Conservation (phyloP, 1,140 invertebrate species). For the Bombus sylvicola region DNA sequence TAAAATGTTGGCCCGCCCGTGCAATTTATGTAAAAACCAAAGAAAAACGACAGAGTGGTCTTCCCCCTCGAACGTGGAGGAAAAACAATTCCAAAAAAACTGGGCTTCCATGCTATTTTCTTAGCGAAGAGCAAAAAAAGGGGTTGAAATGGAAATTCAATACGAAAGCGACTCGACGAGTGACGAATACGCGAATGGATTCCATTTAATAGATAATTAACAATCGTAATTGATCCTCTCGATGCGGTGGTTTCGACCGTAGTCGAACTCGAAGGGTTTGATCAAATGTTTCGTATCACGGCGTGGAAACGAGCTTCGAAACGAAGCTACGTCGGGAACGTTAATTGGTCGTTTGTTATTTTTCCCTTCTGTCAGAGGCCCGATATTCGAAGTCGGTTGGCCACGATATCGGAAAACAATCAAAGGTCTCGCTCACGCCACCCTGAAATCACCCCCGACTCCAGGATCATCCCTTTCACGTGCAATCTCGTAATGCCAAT, state of each 20-base stretch:
- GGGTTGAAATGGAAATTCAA: conserved; percentile 1
- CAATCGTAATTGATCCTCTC: no score
- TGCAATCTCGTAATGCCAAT: conserved; percentile 5
- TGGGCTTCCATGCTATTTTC: neutral
- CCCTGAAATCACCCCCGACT: neutral
- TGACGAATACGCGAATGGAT: neutral
- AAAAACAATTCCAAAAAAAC: neutral
- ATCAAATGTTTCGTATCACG: conserved; percentile 19
- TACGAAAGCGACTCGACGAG: neutral
- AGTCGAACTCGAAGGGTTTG: neutral
- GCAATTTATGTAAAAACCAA: neutral
- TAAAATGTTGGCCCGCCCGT: neutral
- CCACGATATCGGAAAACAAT: conserved; percentile 74
- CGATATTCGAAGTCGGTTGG: conserved; percentile 50
- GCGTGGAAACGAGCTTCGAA: neutral
- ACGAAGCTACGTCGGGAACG: conserved; percentile 14
- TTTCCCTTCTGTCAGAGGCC: conserved; percentile 39
- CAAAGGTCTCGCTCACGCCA: conserved; percentile 44
- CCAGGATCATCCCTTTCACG: conserved; percentile 8
- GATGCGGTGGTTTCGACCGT: neutral
- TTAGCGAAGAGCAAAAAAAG: neutral
- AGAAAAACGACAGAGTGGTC: neutral
- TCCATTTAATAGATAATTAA: conserved; percentile 12
- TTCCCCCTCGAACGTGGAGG: no score
- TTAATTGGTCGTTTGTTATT: conserved; percentile 71